These are phyloP conservation scores for Ameiurus melas DNA, from an alignment of 2,113 vertebrate genomes.

Conservation along the genomic window DNA sequence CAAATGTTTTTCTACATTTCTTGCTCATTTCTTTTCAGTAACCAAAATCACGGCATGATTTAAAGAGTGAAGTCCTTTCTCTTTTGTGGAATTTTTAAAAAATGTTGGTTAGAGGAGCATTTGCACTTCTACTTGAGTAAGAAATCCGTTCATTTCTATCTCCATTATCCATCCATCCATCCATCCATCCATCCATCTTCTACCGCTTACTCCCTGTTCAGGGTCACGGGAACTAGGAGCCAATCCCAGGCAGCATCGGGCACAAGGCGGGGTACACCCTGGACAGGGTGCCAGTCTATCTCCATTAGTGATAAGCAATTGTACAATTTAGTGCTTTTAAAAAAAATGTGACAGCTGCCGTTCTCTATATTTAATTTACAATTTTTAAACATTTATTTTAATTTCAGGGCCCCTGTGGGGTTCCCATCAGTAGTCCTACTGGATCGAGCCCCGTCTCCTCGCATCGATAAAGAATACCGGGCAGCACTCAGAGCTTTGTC, in stretches of 20 bases:
- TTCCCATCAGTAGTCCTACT: conserved; percentile 59
- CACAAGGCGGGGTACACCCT: too few relatives aligned
- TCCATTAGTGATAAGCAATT: not conserved
- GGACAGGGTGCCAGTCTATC: too few relatives aligned
- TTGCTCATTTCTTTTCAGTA: not conserved
- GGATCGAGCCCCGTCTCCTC: conserved; percentile 50
- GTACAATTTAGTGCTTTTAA: not conserved
- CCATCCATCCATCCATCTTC: too few relatives aligned
- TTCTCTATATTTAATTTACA: not conserved
- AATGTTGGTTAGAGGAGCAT: not conserved
- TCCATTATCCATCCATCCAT: not conserved
- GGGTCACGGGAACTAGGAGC: too few relatives aligned
- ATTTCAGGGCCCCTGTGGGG: conserved; percentile 59
- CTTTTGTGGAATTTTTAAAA: not conserved
- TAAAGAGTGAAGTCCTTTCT: not conserved
- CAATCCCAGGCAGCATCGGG: too few relatives aligned
- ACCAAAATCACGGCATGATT: not conserved
- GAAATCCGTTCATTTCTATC: not conserved
- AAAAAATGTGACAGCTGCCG: not conserved
- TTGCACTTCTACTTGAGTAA: not conserved
- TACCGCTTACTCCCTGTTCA: too few relatives aligned
- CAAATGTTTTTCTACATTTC: not conserved
- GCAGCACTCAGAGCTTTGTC: conserved; percentile 59
- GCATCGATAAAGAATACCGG: conserved; percentile 59
- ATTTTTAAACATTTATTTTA: not conserved